These are phyloP conservation scores for Bucco capensis DNA, from an alignment of 2,113 vertebrate species.

Conservation along the genomic window DNA sequence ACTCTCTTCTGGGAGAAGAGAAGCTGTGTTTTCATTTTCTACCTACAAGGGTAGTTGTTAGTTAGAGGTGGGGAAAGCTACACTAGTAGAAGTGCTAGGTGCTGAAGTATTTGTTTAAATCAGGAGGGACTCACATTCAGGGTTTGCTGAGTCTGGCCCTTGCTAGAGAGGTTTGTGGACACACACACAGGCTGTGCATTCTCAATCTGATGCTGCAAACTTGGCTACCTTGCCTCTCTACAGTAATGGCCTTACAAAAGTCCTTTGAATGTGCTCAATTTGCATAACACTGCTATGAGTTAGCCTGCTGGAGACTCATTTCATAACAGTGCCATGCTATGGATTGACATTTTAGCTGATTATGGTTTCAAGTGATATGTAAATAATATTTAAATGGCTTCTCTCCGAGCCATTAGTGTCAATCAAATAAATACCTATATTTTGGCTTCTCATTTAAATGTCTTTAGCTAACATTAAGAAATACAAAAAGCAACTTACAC, in stretches of 20 bases:
- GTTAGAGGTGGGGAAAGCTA: background rate
- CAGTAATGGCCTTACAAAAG: background rate
- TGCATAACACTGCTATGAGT: slow-evolving; percentile 30
- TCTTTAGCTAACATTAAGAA: slow-evolving; percentile 42
- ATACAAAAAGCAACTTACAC: background rate
- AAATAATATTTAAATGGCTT: slow-evolving; percentile 72
- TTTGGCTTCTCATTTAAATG: slow-evolving; percentile 52
- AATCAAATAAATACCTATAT: slow-evolving; percentile 54
- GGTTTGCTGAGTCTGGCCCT: background rate
- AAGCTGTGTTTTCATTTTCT: background rate
- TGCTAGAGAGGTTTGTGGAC: background rate
- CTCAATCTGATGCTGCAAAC: slow-evolving; percentile 8
- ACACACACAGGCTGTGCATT: background rate
- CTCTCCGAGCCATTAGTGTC: slow-evolving; percentile 54
- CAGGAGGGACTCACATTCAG: background rate
- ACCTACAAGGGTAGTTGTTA: background rate
- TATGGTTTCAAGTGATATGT: slow-evolving; percentile 63
- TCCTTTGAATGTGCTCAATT: slow-evolving; percentile 18
- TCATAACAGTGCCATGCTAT: slow-evolving; percentile 32
- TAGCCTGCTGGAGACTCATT: background rate
- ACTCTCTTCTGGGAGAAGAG: background rate
- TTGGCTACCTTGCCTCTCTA: background rate
- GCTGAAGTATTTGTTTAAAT: background rate
- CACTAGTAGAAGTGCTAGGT: background rate
- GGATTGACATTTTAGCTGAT: slow-evolving; percentile 36